Conservation (phyloP, 2,888 invertebrate genomes). For the Brachypalpus laphriformis region DNA sequence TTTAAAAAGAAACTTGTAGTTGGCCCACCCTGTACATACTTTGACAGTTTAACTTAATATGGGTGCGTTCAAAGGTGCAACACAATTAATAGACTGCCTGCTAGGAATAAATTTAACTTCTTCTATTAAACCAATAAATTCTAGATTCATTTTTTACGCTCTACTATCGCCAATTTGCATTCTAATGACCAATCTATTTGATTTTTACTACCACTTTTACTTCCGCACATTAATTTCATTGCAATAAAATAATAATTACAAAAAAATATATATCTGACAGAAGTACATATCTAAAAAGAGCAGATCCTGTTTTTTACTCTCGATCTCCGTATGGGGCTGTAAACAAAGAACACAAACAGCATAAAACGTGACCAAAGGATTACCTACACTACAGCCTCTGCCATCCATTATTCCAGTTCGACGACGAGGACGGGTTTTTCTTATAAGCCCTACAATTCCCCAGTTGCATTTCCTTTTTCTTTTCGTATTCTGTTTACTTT, state of each 20-base stretch:
- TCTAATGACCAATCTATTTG: slow-evolving; percentile 19
- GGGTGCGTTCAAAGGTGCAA: background rate
- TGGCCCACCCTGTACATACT: background rate
- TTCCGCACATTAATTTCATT: slow-evolving; percentile 27
- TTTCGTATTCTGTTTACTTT: slow-evolving; percentile 50
- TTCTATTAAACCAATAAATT: background rate
- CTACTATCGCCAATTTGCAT: background rate
- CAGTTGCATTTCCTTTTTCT: slow-evolving; percentile 39
- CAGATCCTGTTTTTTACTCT: slow-evolving; percentile 28
- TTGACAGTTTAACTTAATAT: background rate
- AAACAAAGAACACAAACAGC: slow-evolving; percentile 19
- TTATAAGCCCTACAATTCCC: background rate
- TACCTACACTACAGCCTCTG: slow-evolving; percentile 34
- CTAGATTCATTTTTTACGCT: background rate
- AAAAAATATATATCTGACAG: background rate
- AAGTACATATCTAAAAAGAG: background rate
- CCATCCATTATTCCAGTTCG: slow-evolving; percentile 17
- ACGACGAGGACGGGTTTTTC: slow-evolving; percentile 23
- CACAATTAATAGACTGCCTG: background rate
- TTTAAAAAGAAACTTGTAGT: too few species aligned
- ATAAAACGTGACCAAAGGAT: slow-evolving; percentile 67
- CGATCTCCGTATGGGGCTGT: slow-evolving; percentile 11
- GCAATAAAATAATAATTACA: background rate
- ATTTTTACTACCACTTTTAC: slow-evolving; percentile 30
- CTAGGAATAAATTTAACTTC: background rate